Conservation (phyloP, 2,797 vertebrate genomes). For the Menidia menidia region DNA sequence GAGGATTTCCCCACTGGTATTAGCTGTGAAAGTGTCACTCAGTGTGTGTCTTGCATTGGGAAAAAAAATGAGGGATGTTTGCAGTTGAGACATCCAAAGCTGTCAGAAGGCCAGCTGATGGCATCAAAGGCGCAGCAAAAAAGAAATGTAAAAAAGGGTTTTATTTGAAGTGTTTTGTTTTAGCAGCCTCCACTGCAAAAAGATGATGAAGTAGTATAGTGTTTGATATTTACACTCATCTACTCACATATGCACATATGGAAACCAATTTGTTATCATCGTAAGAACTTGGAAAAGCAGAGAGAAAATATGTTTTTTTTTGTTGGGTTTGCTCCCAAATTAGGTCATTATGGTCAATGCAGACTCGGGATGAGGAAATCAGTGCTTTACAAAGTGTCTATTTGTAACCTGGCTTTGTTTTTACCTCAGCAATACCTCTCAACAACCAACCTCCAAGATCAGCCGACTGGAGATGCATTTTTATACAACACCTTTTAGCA, state of each 20-base stretch:
- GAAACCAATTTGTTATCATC: neutral
- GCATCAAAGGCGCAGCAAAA: conserved; percentile 25
- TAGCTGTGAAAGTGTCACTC: conserved; percentile 71
- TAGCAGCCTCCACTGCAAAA: conserved; percentile 3
- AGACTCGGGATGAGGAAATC: no score
- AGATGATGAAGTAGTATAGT: neutral
- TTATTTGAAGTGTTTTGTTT: conserved; percentile 43
- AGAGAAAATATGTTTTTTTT: neutral
- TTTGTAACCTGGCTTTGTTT: neutral
- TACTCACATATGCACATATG: neutral
- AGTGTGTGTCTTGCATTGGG: conserved; percentile 24
- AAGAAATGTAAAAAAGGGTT: conserved; percentile 18
- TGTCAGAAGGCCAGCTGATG: conserved; percentile 34
- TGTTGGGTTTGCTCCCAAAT: neutral
- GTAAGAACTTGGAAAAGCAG: neutral
- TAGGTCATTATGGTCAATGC: no score
- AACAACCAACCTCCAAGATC: neutral
- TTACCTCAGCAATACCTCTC: neutral
- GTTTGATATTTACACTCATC: neutral
- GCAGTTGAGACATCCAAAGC: conserved; percentile 48
- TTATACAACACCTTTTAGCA: fast-evolving
- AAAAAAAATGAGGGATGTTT: conserved; percentile 31
- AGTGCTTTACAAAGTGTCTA: no score
- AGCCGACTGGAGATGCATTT: neutral
- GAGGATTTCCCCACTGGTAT: conserved; percentile 64